These are phyloP conservation scores for Luscinia luscinia DNA, from an alignment of 2,797 vertebrate species.

Conservation along the genomic window DNA sequence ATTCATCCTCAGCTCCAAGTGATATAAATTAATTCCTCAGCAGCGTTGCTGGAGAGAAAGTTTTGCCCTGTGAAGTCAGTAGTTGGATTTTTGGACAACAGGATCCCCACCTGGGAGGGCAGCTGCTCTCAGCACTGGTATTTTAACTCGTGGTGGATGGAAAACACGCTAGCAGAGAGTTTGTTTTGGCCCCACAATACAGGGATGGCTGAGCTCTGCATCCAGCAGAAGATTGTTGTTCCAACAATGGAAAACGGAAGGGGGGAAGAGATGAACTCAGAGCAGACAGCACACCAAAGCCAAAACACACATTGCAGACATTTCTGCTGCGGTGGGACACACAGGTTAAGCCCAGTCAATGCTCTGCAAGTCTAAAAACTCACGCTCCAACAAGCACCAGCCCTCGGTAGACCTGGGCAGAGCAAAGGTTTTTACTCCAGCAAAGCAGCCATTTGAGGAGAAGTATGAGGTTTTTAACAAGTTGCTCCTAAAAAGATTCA, in stretches of 20 bases:
- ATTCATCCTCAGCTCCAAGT: not conserved
- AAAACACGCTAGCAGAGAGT: not conserved
- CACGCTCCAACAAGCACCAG: not conserved
- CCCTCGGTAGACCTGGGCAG: not conserved
- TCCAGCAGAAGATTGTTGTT: slow-evolving; percentile 56
- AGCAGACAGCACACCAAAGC: not conserved
- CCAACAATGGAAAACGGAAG: slow-evolving; percentile 49
- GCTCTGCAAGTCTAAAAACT: not conserved
- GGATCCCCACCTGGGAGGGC: not conserved
- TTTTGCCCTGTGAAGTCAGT: not conserved
- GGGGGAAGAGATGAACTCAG: slow-evolving; percentile 47
- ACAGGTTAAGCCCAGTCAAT: slow-evolving; percentile 7
- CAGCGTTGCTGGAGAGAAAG: not conserved
- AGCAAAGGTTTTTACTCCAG: not conserved
- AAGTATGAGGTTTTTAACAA: slow-evolving; percentile 2
- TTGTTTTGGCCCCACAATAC: slow-evolving; percentile 53
- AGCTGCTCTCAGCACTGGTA: not conserved
- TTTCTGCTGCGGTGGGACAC: not conserved
- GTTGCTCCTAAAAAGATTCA: not conserved
- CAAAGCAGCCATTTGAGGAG: not conserved
- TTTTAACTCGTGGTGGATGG: slow-evolving; percentile 37
- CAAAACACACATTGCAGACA: slow-evolving; percentile 59
- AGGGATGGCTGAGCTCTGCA: not conserved
- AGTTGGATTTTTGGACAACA: not conserved
- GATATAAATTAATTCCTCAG: not conserved